Evolutionary conservation across 1,140 invertebrate genomes (phyloP), one percentile per base, ranked within the genome.

Genomic region (Zophobas atratus): DNA sequence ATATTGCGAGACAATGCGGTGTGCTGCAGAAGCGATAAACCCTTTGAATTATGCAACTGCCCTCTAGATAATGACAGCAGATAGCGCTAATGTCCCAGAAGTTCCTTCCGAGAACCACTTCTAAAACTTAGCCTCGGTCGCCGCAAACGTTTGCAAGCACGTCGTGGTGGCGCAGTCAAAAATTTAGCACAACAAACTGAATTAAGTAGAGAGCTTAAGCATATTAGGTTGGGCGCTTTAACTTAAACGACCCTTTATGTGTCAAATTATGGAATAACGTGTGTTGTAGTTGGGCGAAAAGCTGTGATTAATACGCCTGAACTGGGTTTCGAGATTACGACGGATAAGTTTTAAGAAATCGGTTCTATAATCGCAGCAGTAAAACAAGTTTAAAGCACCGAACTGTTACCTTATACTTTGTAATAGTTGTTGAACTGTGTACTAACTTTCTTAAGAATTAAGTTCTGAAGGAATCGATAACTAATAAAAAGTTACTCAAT

Each of bases 41-140:
- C 39, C 60, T 6, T 39, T 67, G 60, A 67, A 67, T 67, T 67
- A 67, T 67, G 60, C 60, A 67, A 67, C 60, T 67, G 60, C 60
- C 60, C 60, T 67, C 60, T n/a, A 67, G 60, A 67, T 67, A 67
- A 67, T 41, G 39, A 67, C 2, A 39, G 60, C 38, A 67, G 60
- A 67, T 67, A 67, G 60, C 60, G 60, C 39, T 67, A 67, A 67
- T 67, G 60, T 67, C 43, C 39, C 38, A 67, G 60, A 67, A 67
- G 60, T 67, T 43, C 20, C 60, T 67, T 67, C 43, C 41, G 33
- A 60, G 35, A 32, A 32, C 39, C 60, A 67, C 33, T 67, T 20
- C 39, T 67, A 36, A 43, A 67, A 67, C 60, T 67, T 67, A 48
- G 38, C 39, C n/a, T 8, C n/a, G 4, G 32, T 35, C 3, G 39